Conservation (phyloP, 2,888 invertebrate species). For the Dilophus febrilis region DNA sequence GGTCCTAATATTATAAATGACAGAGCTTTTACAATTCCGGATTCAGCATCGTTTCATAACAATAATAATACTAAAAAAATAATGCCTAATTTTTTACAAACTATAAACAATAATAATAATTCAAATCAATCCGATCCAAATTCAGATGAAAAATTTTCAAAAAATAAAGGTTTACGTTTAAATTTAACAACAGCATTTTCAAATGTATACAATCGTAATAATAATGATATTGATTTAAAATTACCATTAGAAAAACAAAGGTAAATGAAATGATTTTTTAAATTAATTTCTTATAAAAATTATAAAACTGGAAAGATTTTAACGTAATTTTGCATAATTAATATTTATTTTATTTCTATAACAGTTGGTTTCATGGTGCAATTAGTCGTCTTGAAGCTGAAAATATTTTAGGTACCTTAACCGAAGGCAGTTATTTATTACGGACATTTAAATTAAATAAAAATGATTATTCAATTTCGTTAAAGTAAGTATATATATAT, state of each 20-base stretch:
- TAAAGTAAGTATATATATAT: constrained; percentile 58
- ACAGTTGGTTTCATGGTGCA: constrained; percentile 89
- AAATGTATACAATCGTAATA: background rate
- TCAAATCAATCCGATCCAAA: constrained; percentile 1
- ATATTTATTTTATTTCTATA: constrained; percentile 8
- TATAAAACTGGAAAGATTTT: too few relatives aligned
- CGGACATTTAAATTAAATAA: constrained; percentile 86
- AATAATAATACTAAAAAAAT: too few relatives aligned
- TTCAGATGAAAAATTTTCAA: background rate
- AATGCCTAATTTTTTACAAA: too few relatives aligned
- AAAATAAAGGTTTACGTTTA: background rate
- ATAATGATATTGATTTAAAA: constrained; percentile 45
- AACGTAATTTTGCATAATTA: too few relatives aligned
- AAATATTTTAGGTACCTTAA: constrained; percentile 59
- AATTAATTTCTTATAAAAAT: too few relatives aligned
- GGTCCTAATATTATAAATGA: too few relatives aligned
- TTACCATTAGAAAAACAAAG: constrained; percentile 76
- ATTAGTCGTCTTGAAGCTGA: constrained; percentile 85
- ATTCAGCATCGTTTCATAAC: too few relatives aligned
- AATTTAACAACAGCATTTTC: constrained; percentile 1
- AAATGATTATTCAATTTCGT: constrained; percentile 82
- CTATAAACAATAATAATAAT: too few relatives aligned
- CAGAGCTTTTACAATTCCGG: too few relatives aligned
- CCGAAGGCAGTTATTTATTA: constrained; percentile 87
- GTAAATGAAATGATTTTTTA: too few relatives aligned